A percentile compares a stretch with the other conserved stretches of the same genome.
These are phyloP conservation scores for Acanthurus lineatus DNA, from an alignment of 2,797 vertebrate genomes.

Conservation along the genomic window DNA sequence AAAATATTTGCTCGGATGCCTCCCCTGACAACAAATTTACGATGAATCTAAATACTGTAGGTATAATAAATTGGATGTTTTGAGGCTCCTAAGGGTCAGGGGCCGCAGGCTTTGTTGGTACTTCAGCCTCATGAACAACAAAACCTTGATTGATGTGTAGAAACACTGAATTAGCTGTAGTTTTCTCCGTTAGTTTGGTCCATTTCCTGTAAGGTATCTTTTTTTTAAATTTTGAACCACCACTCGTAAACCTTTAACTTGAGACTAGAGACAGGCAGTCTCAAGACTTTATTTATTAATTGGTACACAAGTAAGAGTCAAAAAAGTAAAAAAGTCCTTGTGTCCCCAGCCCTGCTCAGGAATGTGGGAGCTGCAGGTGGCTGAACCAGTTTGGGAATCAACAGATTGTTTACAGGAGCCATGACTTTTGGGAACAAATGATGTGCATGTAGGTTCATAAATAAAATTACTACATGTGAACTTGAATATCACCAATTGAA, in stretches of 20 bases:
- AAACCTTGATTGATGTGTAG: neutral
- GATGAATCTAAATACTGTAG: neutral
- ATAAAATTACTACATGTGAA: neutral
- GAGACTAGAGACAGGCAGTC: no score
- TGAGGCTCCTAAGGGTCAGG: neutral
- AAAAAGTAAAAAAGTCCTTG: neutral
- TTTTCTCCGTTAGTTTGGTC: neutral
- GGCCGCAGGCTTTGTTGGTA: neutral
- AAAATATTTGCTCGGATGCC: no score
- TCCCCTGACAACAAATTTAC: neutral
- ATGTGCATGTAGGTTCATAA: neutral
- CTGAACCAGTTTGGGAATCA: conserved; percentile 35
- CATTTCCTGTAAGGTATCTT: neutral
- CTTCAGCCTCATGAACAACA: neutral
- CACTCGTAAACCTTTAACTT: neutral
- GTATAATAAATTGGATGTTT: neutral
- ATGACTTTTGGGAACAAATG: conserved; percentile 5
- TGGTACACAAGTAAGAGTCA: neutral
- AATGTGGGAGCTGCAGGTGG: conserved; percentile 45
- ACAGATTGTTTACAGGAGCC: conserved; percentile 23
- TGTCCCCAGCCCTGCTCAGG: conserved; percentile 24
- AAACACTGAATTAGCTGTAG: neutral
- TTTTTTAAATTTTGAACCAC: no score
- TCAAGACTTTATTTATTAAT: neutral
- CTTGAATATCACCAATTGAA: neutral